Evolutionary conservation across 2,113 vertebrate species (phyloP).

Genomic region (Oncorhynchus gorbuscha): DNA sequence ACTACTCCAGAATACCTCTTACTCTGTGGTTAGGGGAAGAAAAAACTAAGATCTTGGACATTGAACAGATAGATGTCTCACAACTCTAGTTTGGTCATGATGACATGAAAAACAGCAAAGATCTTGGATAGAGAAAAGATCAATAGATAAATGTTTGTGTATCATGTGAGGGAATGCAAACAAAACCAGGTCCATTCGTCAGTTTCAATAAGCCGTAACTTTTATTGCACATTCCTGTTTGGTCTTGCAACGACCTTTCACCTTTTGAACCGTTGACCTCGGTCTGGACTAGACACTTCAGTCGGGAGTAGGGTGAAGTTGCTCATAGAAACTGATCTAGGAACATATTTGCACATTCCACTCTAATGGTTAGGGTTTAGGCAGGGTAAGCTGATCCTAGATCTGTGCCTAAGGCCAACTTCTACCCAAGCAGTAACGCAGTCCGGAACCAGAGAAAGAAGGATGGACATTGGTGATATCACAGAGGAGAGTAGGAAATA

Average conservation of each 20-base stretch:
- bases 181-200: conserved; percentile 47
- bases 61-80: neutral
- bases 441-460: conserved; percentile 43
- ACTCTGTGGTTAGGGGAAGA: neutral
- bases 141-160: neutral
- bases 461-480: conserved; percentile 57
- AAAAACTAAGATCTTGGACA: neutral
- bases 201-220: conserved; percentile 77
- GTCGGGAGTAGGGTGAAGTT: conserved; percentile 50
- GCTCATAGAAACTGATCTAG: conserved; percentile 49
- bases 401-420: conserved; percentile 36
- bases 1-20: neutral
- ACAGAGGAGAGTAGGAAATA: conserved; percentile 39
- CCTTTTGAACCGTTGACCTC: conserved; percentile 56
- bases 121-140: neutral
- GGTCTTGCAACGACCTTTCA: conserved; percentile 74
- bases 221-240: conserved; percentile 86
- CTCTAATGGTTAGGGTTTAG: conserved; percentile 37
- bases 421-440: conserved; percentile 46
- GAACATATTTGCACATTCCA: conserved; percentile 54
- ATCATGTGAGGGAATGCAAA: conserved; percentile 18
- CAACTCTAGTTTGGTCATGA: too few relatives aligned
- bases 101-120: neutral
- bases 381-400: conserved; percentile 38
- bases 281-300: conserved; percentile 63